phyloP scores from a whole-genome alignment of 2,797 vertebrate species.

The Ctenosaura bakeri region DNA sequence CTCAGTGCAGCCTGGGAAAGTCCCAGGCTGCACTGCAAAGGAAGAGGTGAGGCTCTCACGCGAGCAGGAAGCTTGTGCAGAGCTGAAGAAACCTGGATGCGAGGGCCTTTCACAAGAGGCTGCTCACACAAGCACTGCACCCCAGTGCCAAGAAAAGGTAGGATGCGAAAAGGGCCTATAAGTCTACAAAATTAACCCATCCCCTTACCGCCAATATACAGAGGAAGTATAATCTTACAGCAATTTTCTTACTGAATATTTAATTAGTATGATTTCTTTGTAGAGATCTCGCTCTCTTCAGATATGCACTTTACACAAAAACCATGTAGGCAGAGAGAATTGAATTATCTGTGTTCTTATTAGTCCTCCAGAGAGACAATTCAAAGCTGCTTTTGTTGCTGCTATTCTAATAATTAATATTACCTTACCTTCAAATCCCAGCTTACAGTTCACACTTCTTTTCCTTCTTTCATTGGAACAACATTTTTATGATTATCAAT shows the following conservation, averaged over 20 bases:
- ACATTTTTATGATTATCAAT: neutral
- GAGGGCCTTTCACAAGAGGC: too few relatives aligned
- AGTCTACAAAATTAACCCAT: neutral
- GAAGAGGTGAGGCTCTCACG: too few relatives aligned
- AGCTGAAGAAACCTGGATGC: too few relatives aligned
- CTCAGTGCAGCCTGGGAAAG: too few relatives aligned
- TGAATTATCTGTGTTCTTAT: constrained; percentile 14
- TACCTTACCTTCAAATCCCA: neutral
- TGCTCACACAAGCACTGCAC: too few relatives aligned
- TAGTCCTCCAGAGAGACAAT: neutral
- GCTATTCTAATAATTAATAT: constrained; percentile 11
- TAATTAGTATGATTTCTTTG: neutral
- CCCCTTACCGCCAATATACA: neutral
- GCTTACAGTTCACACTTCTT: neutral
- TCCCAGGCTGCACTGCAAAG: too few relatives aligned
- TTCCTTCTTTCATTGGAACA: neutral
- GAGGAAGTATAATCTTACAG: neutral
- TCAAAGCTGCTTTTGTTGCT: neutral
- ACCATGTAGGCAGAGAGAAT: neutral
- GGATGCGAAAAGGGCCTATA: too few relatives aligned
- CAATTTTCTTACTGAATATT: neutral
- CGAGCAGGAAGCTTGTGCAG: too few relatives aligned
- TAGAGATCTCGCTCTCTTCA: neutral
- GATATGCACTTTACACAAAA: neutral
- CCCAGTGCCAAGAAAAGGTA: too few relatives aligned